Base-by-base conservation (phyloP, 2,888 invertebrate genomes). In the Malthinus seriepunctatus region DNA sequence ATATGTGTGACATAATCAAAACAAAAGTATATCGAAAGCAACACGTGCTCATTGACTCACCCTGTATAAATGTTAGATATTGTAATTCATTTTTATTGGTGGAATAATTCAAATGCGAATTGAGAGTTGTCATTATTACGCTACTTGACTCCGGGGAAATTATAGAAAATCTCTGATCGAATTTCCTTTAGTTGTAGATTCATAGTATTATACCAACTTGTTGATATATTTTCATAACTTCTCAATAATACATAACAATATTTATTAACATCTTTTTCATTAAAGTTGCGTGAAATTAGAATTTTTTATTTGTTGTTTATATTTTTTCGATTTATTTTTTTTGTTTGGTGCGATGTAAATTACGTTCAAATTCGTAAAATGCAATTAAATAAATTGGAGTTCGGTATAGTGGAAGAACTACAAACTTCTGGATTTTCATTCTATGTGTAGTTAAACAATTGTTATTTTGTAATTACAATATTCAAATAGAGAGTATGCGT, bases 401-500 rank as follows among this genome's bases (percentile, higher is more conserved):
- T 23, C 23, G 23, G 23, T 23, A 5, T 23, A 23, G 23, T 8
- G 51, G 4, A 11, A 33, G 42, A 42, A 34, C 23, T 23, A 5
- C 39, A 42, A 53, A 39, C 47, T 39, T 48, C 46, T 54, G 38
- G 11, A 54, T 47, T 54, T 54, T 38, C 32, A 12, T 38, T 23
- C 32, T 39, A n/a, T 42, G 9, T 34, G 15, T 49, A 48, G 10
- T 14, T 52, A 23, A 46, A 45, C 23, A 53, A 50, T 50, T 58
- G 59, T 51, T 58, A 42, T 49, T 38, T 50, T 12, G 56, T 46
- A 56, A 56, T 56, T 67, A 66, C 60, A 60, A 63, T 63, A 60
- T 64, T 51, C 65, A 67, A 67, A 67, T 56, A 67, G 62, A 65
- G 61, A n/a, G n/a, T n/a, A n/a, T 65, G 61, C 56, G 62, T 63